Conservation (phyloP, 1,140 invertebrate genomes). For the Dendrolimus punctatus region DNA sequence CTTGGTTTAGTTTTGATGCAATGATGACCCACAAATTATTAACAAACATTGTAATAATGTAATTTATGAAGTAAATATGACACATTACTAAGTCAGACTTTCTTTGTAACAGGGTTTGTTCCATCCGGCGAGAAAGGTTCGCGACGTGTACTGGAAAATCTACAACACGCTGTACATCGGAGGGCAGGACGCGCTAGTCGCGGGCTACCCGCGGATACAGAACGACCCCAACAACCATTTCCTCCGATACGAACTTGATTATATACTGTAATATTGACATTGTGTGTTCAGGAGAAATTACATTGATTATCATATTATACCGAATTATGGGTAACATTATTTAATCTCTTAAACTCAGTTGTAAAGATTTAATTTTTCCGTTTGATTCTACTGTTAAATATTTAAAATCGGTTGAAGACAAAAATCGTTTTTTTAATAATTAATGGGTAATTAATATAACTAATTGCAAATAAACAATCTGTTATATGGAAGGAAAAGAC, state of each 20-base stretch:
- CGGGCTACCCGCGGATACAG: conserved; percentile 95
- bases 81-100: neutral
- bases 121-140: conserved; percentile 98
- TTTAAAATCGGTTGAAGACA: no score
- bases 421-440: no score
- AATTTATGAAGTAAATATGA: neutral
- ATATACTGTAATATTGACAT: conserved; percentile 69
- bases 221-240: conserved; percentile 98
- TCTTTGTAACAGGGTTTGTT: conserved; percentile 88
- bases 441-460: no score
- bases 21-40: no score
- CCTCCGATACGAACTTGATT: conserved; percentile 96
- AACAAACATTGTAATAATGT: neutral
- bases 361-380: no score
- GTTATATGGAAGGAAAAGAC: no score
- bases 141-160: conserved; percentile 99
- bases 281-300: conserved; percentile 18
- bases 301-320: no score
- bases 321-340: no score
- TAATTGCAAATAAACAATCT: no score
- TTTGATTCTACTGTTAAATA: no score
- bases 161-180: conserved; percentile 99
- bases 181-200: conserved; percentile 98
- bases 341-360: no score
- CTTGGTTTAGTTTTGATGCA: no score